A percentile compares a stretch with the other conserved stretches of the same genome.
Conservation (phyloP, 2,888 invertebrate genomes). For the Trichogramma evanescens region DNA sequence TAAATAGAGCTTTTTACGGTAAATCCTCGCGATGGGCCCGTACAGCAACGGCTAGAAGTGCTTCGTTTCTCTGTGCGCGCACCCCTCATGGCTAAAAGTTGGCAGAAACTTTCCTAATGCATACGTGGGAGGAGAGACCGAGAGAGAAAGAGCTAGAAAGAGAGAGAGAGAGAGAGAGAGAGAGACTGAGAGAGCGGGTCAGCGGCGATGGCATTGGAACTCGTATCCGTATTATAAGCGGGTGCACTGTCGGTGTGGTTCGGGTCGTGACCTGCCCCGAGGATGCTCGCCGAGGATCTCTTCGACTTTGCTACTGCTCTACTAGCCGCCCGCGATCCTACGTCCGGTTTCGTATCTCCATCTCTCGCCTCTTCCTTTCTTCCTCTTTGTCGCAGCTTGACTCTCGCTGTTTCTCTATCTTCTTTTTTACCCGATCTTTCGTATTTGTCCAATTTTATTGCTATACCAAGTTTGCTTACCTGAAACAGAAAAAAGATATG, state of each 20-base stretch:
- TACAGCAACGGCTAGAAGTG: no score
- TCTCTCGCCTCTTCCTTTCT: conserved; percentile 19
- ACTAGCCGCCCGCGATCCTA: not conserved
- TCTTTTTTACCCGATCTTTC: no score
- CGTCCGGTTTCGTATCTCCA: conserved; percentile 19
- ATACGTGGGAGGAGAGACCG: conserved; percentile 26
- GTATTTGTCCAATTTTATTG: not conserved
- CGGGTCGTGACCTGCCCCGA: conserved; percentile 36
- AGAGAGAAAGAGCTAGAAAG: no score
- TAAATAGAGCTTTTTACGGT: no score
- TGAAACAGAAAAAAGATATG: conserved; percentile 10
- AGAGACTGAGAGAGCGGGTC: conserved; percentile 31
- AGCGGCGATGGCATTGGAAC: conserved; percentile 26
- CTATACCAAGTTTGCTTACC: conserved; percentile 9
- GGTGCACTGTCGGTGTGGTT: conserved; percentile 20
- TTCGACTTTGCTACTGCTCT: conserved; percentile 10
- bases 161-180: conserved; percentile 10
- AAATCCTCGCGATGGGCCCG: no score
- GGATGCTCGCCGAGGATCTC: conserved; percentile 15
- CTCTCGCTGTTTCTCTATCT: conserved; percentile 17
- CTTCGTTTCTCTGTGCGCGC: no score
- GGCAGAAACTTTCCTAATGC: conserved; percentile 39
- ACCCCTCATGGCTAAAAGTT: conserved; percentile 33
- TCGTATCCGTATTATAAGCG: conserved; percentile 35
- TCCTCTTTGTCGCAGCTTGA: conserved; percentile 15